Evolutionary conservation across 2,113 vertebrate genomes (phyloP).

Genomic region (Apus apus): DNA sequence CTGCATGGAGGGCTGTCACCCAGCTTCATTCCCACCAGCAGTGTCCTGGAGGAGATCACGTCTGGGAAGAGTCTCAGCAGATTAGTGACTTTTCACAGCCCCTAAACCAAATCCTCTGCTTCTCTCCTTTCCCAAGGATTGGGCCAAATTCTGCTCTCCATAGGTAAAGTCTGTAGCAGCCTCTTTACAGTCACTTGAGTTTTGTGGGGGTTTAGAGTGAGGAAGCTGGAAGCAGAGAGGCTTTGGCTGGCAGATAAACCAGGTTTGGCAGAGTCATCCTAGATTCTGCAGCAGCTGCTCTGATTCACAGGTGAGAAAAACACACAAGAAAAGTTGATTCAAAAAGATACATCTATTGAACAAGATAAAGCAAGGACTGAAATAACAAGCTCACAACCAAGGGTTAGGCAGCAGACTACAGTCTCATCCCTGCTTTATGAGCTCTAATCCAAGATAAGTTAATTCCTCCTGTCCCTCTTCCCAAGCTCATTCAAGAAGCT

Average conservation of each 20-base stretch:
- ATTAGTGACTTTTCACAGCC: background rate
- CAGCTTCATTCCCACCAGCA: background rate
- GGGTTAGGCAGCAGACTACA: background rate
- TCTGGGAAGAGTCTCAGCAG: background rate
- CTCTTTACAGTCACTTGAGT: background rate
- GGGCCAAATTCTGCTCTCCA: background rate
- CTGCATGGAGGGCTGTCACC: background rate
- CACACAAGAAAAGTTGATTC: background rate
- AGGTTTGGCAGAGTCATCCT: background rate
- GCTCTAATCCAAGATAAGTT: background rate
- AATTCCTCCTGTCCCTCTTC: background rate
- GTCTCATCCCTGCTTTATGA: background rate
- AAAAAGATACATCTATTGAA: background rate
- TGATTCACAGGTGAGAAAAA: background rate
- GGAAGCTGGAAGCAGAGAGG: background rate
- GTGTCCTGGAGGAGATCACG: background rate
- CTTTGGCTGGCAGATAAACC: background rate
- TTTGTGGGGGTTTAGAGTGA: background rate
- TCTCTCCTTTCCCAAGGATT: background rate
- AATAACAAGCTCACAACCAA: background rate
- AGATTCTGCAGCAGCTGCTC: background rate
- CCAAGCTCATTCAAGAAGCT: background rate
- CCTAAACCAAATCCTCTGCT: background rate
- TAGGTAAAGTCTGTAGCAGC: background rate
- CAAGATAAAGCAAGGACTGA: background rate